These are phyloP conservation scores for Eubasilissa splendida DNA, from an alignment of 2,888 invertebrate species.

Conservation along the genomic window DNA sequence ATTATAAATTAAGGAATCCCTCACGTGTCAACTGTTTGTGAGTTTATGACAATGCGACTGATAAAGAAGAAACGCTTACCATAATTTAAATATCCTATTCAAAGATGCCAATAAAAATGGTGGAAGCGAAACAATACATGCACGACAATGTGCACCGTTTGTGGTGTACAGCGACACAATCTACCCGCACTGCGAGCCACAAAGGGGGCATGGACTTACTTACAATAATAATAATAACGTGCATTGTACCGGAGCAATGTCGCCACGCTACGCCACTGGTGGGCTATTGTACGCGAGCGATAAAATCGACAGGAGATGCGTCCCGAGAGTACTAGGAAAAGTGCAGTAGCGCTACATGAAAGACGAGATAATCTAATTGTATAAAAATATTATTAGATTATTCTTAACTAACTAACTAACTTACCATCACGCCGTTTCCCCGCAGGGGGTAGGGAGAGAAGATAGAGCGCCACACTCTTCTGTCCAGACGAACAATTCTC, in stretches of 20 bases:
- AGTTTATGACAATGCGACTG: too few species aligned
- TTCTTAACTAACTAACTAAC: too few species aligned
- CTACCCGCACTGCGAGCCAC: constrained; percentile 12
- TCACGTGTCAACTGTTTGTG: too few species aligned
- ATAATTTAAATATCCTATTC: constrained; percentile 21
- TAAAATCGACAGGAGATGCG: constrained; percentile 20
- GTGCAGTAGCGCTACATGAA: neutral
- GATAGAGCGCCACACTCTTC: too few species aligned
- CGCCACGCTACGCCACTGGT: constrained; percentile 20
- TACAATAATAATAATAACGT: neutral
- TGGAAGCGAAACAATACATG: neutral
- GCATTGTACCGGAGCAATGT: neutral
- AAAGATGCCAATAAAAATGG: constrained; percentile 14
- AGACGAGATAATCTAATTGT: too few species aligned
- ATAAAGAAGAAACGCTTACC: neutral
- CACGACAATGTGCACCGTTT: constrained; percentile 10
- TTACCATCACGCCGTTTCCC: too few species aligned
- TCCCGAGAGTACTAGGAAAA: constrained; percentile 4
- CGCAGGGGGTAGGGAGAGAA: too few species aligned
- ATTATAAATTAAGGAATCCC: too few species aligned
- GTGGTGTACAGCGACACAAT: constrained; percentile 23
- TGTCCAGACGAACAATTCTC: too few species aligned
- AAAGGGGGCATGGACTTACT: neutral
- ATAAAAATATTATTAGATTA: too few species aligned
- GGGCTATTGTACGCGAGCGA: constrained; percentile 12